Percentiles rank a stretch among this genome's conserved stretches.
These are phyloP conservation scores for Lateolabrax maculatus DNA, from an alignment of 2,797 vertebrate species.

Conservation along the genomic window DNA sequence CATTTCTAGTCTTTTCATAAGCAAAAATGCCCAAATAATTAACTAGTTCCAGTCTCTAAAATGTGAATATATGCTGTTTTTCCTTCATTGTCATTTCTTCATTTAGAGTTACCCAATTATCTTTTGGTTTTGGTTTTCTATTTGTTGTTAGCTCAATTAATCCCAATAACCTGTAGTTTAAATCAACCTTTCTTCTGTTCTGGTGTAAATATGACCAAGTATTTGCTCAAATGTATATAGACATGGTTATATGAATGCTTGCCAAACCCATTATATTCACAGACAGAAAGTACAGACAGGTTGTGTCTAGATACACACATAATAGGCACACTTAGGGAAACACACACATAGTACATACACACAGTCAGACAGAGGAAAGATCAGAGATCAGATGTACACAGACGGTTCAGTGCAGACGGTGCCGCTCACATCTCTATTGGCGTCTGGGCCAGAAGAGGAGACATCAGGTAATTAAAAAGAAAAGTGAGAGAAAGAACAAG, in stretches of 20 bases:
- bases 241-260: slow-evolving; percentile 16
- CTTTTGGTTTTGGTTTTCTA: not conserved
- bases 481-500: slow-evolving; percentile 72
- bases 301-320: slow-evolving; percentile 51
- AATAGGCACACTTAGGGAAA: slow-evolving; percentile 45
- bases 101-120: not conserved
- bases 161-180: not conserved
- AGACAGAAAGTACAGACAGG: slow-evolving; percentile 42
- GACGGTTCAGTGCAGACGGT: slow-evolving; percentile 70
- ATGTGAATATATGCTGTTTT: not conserved
- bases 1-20: not conserved
- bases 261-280: slow-evolving; percentile 33
- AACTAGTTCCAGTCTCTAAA: not conserved
- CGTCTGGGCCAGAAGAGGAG: slow-evolving; percentile 78
- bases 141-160: too few species aligned
- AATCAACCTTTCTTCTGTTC: not conserved
- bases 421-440: slow-evolving; percentile 77
- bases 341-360: slow-evolving; percentile 37
- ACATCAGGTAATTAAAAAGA: slow-evolving; percentile 86
- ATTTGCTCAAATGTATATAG: not conserved
- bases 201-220: not conserved
- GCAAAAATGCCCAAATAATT: not conserved
- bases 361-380: slow-evolving; percentile 64
- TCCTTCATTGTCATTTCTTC: not conserved
- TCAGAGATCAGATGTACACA: slow-evolving; percentile 74